phyloP scores from a whole-genome alignment of 1,140 invertebrate genomes.

The Reticulitermes speratus region DNA sequence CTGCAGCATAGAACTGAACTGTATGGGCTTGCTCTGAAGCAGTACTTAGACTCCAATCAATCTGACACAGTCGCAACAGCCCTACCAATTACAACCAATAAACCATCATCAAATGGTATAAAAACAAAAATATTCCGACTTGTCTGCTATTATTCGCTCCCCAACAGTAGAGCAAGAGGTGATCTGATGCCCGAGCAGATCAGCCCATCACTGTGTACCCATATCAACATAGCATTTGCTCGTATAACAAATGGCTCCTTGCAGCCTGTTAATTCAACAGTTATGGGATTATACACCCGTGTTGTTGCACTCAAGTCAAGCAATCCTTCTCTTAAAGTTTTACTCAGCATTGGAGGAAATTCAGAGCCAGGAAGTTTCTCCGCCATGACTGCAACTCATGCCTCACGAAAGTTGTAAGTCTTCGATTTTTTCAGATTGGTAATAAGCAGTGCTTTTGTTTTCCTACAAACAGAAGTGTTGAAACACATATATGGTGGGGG shows the following conservation, averaged over 20 bases:
- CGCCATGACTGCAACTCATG: constrained; percentile 66
- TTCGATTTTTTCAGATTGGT: not conserved
- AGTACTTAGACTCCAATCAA: constrained; percentile 7
- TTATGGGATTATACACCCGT: constrained; percentile 46
- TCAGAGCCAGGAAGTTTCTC: constrained; percentile 60
- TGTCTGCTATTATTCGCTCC: constrained; percentile 68
- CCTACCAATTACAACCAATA: not conserved
- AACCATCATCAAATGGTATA: not conserved
- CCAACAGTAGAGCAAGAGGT: constrained; percentile 42
- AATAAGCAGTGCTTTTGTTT: no score
- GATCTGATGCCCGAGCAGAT: constrained; percentile 57
- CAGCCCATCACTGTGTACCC: constrained; percentile 72
- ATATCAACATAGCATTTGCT: constrained; percentile 77
- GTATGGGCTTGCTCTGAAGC: not conserved
- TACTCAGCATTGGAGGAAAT: constrained; percentile 74
- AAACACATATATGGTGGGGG: no score
- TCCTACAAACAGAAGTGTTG: no score
- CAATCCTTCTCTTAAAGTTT: constrained; percentile 70
- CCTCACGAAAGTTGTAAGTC: constrained; percentile 58
- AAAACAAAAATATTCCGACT: constrained; percentile 41
- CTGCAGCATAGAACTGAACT: not conserved
- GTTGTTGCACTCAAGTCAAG: constrained; percentile 59
- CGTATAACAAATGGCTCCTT: constrained; percentile 63
- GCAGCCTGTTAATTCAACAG: constrained; percentile 45
- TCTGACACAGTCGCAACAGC: not conserved